Evolutionary conservation across 2,113 vertebrate genomes (phyloP), one percentile per base, ranked within the genome.

Genomic region (Stigmatopora argus): DNA sequence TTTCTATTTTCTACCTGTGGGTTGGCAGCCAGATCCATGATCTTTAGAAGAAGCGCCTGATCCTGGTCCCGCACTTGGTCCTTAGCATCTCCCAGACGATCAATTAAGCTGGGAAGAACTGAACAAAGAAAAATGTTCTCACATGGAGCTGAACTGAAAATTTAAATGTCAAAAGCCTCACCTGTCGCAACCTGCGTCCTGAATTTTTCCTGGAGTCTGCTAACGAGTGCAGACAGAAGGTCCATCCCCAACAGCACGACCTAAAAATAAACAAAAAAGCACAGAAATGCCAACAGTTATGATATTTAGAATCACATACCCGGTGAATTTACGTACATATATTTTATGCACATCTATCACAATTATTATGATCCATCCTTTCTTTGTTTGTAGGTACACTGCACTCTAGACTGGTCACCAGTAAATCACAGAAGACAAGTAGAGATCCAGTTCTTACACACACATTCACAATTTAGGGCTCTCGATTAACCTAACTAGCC

Each of bases 21-120:
- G 71, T 89, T 96, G 46, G 94, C 94, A 65, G 94, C 92, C 81
- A 95, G 93, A 73, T 98, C 96, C 96, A 98, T 98, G 71, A 98
- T 93, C 90, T 96, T 96, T 66, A 98, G 86, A 59, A 99, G 91
- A 66, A 99, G 93, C 0, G 91, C 83, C 52, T 97, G 96, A 88
- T 96, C 95, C 85, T 98, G 95, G 60, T 98, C 96, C 72, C 96
- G 87, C 23, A 99, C 96, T 0, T 92, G 95, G 79, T 99, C 96
- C 75, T 97, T 99, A 34, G 94, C 89, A 66, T 99, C 96, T 52
- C 96, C 96, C 61, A 99, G 78, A n/a, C 96, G 93, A 79, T 99
- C 96, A 3, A 96, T 93, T 74, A 99, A 90, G 85, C 95, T 97
- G 2, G 95, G 95, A 83, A 99, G 83, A 78, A 97, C 96, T 99